Evolutionary conservation across 2,113 vertebrate genomes (phyloP).

Genomic region (Callorhinus ursinus): DNA sequence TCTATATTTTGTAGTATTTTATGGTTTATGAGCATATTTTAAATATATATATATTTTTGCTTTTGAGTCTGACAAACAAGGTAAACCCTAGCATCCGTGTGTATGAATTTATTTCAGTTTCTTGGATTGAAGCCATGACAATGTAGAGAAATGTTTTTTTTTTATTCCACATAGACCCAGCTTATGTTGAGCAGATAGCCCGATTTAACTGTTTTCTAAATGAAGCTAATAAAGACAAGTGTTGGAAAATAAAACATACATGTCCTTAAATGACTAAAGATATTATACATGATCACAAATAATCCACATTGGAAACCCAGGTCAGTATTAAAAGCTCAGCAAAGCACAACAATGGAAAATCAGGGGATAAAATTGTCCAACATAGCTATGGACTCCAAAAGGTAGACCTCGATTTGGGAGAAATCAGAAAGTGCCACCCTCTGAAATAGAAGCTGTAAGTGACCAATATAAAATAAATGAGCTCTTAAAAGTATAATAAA

Average conservation of each 20-base stretch:
- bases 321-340: neutral
- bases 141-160: neutral
- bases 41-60: neutral
- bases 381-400: neutral
- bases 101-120: neutral
- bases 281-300: neutral
- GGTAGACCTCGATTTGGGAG: neutral
- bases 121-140: neutral
- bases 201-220: neutral
- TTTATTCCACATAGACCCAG: neutral
- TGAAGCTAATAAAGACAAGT: neutral
- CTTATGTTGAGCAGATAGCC: neutral
- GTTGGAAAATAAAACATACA: neutral
- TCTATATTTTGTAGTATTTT: neutral
- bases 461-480: neutral
- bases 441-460: neutral
- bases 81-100: neutral
- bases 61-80: neutral
- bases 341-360: neutral
- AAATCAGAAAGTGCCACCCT: neutral
- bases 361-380: neutral
- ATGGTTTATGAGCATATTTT: neutral
- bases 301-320: neutral
- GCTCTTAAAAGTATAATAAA: neutral
- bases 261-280: neutral